Evolutionary conservation across 1,140 invertebrate genomes (phyloP), one percentile per base, ranked within the genome.

Genomic region (Cryptotermes secundus): DNA sequence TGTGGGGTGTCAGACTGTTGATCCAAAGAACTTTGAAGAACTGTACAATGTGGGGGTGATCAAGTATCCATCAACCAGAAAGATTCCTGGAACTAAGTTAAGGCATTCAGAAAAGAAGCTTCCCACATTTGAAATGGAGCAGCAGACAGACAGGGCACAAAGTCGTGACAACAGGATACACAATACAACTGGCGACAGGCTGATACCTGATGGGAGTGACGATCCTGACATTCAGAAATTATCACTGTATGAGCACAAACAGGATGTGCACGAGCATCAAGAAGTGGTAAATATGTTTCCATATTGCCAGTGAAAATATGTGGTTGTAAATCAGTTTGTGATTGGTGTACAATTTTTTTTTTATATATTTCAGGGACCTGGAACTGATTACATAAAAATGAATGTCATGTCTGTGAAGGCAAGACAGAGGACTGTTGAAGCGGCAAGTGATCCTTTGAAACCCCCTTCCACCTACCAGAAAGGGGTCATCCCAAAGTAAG

Each of bases 401-500:
- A 82, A 53, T 34, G 53, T 24, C 16, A 53, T 12, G 42, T 72
- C 59, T 72, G 6, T 72, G 59, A 82, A 26, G 22, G 16, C 81
- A 16, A 82, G 53, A n/a, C 81, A 53, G 81, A 82, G 53, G 53
- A 4, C 42, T 34, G 31, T 31, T 24, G 22, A 42, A 22, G 26
- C 42, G 49, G 38, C 10, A 22, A 49, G 38, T n/a, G 22, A 19
- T 49, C 65, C 34, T n/a, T 36, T 79, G 53, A 83, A 83, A 83
- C 31, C 86, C 79, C 88, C 86, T 38, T 34, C 87, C 0, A 89
- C 86, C 88, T 89, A 91, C 86, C 88, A 88, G 26, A 87, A 88
- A 83, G 90, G 90, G 84, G 88, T 89, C 85, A 87, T 91, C 85
- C 90, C 90, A 80, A 90, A 90, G 90, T 91, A 89, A 80, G 45